Evolutionary conservation across 2,888 invertebrate species (phyloP).

Genomic region (Hetaerina titia): DNA sequence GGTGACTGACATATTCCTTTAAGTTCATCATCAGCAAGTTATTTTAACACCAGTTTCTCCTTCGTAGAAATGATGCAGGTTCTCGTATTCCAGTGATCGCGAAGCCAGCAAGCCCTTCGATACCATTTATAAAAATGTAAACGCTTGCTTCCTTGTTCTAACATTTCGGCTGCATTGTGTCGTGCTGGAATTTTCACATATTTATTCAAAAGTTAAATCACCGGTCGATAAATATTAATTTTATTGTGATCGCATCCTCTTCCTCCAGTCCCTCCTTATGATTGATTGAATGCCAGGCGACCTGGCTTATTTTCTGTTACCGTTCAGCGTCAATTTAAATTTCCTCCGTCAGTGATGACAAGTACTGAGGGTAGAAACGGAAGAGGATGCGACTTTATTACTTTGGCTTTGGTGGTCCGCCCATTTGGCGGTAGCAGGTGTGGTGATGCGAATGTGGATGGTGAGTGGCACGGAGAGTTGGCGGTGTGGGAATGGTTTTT

Average conservation of each 20-base stretch:
- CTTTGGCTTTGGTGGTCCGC: background rate
- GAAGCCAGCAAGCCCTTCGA: background rate
- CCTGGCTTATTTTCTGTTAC: too few species aligned
- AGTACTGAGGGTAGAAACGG: background rate
- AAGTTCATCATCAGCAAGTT: too few species aligned
- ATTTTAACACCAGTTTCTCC: background rate
- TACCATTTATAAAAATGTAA: background rate
- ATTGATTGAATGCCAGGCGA: too few species aligned
- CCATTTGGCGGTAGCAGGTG: conserved; percentile 33
- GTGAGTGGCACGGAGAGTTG: background rate
- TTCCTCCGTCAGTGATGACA: background rate
- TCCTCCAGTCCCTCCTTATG: background rate
- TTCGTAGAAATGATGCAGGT: background rate
- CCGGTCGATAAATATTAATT: background rate
- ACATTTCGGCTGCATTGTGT: background rate
- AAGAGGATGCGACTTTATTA: background rate
- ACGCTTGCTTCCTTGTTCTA: background rate
- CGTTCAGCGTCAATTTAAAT: background rate
- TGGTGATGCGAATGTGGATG: conserved; percentile 16
- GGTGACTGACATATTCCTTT: too few species aligned
- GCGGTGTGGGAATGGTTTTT: conserved; percentile 8
- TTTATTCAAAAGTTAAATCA: background rate
- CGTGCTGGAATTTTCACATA: background rate
- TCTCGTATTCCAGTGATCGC: background rate
- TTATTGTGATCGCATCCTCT: background rate